phyloP scores from a whole-genome alignment of 2,888 invertebrate genomes.

The Drosophila acutilabella region DNA sequence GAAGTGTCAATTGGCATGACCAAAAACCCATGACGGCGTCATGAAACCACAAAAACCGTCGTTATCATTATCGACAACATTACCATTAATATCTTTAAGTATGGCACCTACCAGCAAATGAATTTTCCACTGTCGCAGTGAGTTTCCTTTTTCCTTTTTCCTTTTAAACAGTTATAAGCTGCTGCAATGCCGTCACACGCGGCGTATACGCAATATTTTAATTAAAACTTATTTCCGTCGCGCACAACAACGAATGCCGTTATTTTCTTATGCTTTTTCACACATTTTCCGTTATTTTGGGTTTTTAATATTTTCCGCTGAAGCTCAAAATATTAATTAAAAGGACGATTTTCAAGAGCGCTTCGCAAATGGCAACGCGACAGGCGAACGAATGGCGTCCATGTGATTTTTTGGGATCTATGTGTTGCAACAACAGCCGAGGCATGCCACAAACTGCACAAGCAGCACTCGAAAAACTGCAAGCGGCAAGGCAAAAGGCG shows the following conservation, averaged over 20 bases:
- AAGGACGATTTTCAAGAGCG: conserved; percentile 38
- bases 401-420: conserved; percentile 60
- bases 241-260: conserved; percentile 8
- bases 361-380: conserved; percentile 51
- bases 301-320: conserved; percentile 32
- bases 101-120: conserved; percentile 26
- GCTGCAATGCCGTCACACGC: conserved; percentile 11
- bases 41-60: conserved; percentile 18
- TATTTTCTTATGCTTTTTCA: conserved; percentile 22
- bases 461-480: conserved; percentile 49
- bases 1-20: conserved; percentile 37
- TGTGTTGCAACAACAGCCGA: conserved; percentile 49
- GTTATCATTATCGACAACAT: conserved; percentile 4
- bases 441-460: conserved; percentile 55
- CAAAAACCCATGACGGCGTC: conserved; percentile 31
- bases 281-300: neutral
- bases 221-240: conserved; percentile 59
- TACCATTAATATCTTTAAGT: neutral
- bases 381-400: conserved; percentile 66
- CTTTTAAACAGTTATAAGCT: conserved; percentile 5
- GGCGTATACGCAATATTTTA: conserved; percentile 53
- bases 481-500: conserved; percentile 26
- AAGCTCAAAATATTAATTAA: conserved; percentile 60
- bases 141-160: conserved; percentile 8
- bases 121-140: conserved; percentile 8